Evolutionary conservation across 2,888 invertebrate genomes (phyloP).

Genomic region (Bedellia somnulentella): DNA sequence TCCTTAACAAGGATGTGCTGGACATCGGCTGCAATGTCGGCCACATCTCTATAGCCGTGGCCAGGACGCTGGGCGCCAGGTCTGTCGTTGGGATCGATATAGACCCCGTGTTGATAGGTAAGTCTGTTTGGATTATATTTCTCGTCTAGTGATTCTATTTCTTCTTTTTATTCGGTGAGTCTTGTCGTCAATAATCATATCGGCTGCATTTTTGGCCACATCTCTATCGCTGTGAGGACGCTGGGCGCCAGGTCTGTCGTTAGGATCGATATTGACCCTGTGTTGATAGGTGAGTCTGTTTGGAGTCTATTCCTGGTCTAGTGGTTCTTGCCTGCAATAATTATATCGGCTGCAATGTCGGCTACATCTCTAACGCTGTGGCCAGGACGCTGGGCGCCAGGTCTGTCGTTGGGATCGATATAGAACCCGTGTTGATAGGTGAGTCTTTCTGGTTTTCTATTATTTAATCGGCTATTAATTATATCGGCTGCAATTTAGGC

Average conservation of each 20-base stretch:
- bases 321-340: too few relatives aligned
- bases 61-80: slow-evolving; percentile 80
- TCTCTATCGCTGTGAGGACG: background rate
- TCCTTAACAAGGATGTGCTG: slow-evolving; percentile 86
- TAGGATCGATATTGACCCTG: too few relatives aligned
- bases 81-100: slow-evolving; percentile 94
- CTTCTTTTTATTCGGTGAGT: too few relatives aligned
- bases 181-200: too few relatives aligned
- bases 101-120: slow-evolving; percentile 79
- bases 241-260: background rate
- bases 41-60: slow-evolving; percentile 89
- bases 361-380: slow-evolving; percentile 89
- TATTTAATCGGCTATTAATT: too few relatives aligned
- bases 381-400: slow-evolving; percentile 84
- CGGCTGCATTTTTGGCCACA: too few relatives aligned
- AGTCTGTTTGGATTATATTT: slow-evolving; percentile 11
- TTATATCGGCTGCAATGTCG: slow-evolving; percentile 98
- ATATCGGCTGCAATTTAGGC: too few relatives aligned
- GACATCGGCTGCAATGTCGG: slow-evolving; percentile 99
- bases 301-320: too few relatives aligned
- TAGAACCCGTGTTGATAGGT: slow-evolving; percentile 84
- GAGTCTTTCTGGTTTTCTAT: too few relatives aligned
- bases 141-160: background rate
- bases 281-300: too few relatives aligned
- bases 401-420: slow-evolving; percentile 91